Conservation (phyloP, 2,113 vertebrate species). For the Marmota monax region DNA sequence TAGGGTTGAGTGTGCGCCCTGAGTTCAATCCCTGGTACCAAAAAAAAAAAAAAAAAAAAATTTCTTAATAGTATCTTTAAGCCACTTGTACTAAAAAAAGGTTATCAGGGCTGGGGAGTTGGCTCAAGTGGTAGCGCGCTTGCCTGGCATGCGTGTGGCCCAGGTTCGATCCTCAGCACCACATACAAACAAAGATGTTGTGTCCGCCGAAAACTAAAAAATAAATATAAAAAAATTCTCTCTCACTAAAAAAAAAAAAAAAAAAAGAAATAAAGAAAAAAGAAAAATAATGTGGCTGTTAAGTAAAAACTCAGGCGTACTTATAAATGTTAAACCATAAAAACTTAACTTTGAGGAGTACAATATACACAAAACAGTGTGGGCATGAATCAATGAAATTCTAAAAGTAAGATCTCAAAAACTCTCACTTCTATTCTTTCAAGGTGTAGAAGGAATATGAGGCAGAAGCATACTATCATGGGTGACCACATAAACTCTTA, state of each 20-base stretch:
- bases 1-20: too few relatives aligned
- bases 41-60: too few relatives aligned
- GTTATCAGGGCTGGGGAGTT: not conserved
- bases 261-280: too few relatives aligned
- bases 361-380: not conserved
- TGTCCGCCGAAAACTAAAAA: too few relatives aligned
- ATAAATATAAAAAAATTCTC: too few relatives aligned
- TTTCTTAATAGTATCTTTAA: not conserved
- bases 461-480: not conserved
- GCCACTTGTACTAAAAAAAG: not conserved
- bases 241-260: too few relatives aligned
- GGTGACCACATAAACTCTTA: not conserved
- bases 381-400: not conserved
- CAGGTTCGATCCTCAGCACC: too few relatives aligned
- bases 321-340: not conserved
- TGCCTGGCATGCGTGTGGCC: too few relatives aligned
- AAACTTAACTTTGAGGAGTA: slow-evolving; percentile 18
- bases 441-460: not conserved
- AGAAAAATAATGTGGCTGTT: not conserved
- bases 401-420: not conserved
- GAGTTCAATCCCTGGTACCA: too few relatives aligned
- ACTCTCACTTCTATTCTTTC: not conserved
- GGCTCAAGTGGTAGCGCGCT: too few relatives aligned
- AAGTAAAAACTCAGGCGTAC: slow-evolving; percentile 10
- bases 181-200: too few relatives aligned